Conservation (phyloP, 2,888 invertebrate species). For the Pseudococcus longispinus region DNA sequence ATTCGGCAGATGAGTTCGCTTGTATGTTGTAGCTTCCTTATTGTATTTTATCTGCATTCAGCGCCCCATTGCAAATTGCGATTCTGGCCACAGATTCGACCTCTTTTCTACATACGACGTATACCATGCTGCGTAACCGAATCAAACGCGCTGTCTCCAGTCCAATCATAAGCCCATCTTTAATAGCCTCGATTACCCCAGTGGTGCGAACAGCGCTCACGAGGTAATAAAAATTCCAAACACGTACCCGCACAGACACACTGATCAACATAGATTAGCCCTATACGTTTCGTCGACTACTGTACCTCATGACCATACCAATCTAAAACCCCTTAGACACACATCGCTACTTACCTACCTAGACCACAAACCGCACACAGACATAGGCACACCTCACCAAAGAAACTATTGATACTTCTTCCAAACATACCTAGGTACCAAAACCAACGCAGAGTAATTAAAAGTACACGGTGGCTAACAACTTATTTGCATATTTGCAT, state of each 20-base stretch:
- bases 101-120: background rate
- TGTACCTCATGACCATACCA: background rate
- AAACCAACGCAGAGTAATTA: conserved; percentile 13
- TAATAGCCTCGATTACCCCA: background rate
- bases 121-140: no score
- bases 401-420: background rate
- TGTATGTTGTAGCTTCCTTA: background rate
- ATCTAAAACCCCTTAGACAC: background rate
- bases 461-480: conserved; percentile 41
- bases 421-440: background rate
- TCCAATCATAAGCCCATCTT: background rate
- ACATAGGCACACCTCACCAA: background rate
- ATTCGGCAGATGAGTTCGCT: background rate
- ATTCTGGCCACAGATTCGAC: background rate
- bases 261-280: background rate
- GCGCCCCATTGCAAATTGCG: background rate
- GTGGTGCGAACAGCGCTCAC: background rate
- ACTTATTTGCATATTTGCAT: conserved; percentile 21
- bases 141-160: no score
- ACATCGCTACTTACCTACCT: background rate
- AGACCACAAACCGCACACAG: background rate
- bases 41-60: background rate
- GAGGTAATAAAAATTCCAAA: conserved; percentile 9
- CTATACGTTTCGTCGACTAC: background rate
- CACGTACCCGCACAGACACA: background rate